Evolutionary conservation across 2,888 invertebrate species (phyloP), one percentile per base, ranked within the genome.

Genomic region (Aspidiotus destructor): DNA sequence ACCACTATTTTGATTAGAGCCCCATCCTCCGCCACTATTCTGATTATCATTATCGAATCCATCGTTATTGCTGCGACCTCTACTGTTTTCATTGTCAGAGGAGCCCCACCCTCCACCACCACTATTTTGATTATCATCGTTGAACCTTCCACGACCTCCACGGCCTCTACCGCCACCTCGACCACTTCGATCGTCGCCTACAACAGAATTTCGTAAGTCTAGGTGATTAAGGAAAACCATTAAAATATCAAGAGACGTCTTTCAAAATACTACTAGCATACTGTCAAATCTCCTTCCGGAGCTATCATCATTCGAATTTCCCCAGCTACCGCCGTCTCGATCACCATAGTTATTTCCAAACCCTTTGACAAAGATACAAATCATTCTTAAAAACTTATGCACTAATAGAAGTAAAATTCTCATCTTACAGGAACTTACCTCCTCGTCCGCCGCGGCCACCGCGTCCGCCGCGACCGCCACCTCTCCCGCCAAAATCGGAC

Each of bases 381-480:
- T 3, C 5, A 28, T 28, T 28, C 48, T 48, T 48, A 48, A 6
- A 3, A 48, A 48, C 11, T 13, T 48, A 6, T 13, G 6, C 11
- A 48, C 2, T 3, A n/a, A 55, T 7, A 58, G 40, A 55, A 55
- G 15, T 7, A 55, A 55, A 55, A 15, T 55, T 55, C 1, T 54
- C 55, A 17, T 54, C 55, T 54, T 17, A 11, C 13, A n/a, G 16
- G 6, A 16, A 16, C 9, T 70, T 62, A 55, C 69, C 61, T 8
- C 70, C 70, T 7, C 65, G 61, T 1, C 70, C 41, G 13, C 64
- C 69, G 6, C 62, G 83, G 81, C 44, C 60, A 0, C 17, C 61
- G 8, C 67, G 68, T 15, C 70, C 15, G 1, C 28, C 13, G 15
- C 62, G 60, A 48, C 62, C 57, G 1, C 60, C 62, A 15, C 68